Base-by-base conservation (phyloP, 2,797 vertebrate genomes). In the Muraenolepis orangiensis region DNA sequence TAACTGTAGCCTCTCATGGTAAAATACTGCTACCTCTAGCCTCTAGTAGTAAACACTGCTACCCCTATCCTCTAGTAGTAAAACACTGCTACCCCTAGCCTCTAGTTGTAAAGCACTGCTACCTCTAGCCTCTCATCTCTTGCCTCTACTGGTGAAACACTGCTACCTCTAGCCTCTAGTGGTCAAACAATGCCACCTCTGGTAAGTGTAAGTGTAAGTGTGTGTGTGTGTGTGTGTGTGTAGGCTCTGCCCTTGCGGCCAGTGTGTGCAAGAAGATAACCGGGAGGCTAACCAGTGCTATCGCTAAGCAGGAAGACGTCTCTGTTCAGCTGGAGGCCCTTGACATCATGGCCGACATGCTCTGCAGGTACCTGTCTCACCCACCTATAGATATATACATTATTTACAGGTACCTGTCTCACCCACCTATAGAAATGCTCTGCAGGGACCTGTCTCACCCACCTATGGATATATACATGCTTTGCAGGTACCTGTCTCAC, bases 181-280 rank as follows among this genome's bases (percentile, higher is more conserved):
- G 42, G 42, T 46, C 3, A 46, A 18, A 34, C 32, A 34, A 3
- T 34, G 32, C 32, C 12, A 13, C 42, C 42, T 12, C 36, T 72
- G 26, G 28, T 16, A 36, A 30, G 29, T 71, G n/a, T 38, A 29
- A 31, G 61, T 66, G 61, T 66, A 20, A 3, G 61, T 26, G 61
- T 66, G 61, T 26, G 61, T 30, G 28, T 67, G 66, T 28, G 10
- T 67, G 7, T 67, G 31, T 69, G 30, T 66, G 61, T 69, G 67
- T 34, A 98, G 98, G 98, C 76, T 99, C 97, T 70, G 97, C 97
- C 68, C 93, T 99, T 82, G 98, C 98, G 75, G 97, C 98, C 89
- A 99, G 98, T 36, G 98, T 99, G 75, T 99, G 98, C 92, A 99
- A 99, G 94, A 99, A 99, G 92, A 99, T 99, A 80, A 99, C 98